Percentiles rank a stretch among this genome's conserved stretches.
These are phyloP conservation scores for Nebria brevicollis DNA, from an alignment of 2,888 invertebrate genomes.

Conservation along the genomic window DNA sequence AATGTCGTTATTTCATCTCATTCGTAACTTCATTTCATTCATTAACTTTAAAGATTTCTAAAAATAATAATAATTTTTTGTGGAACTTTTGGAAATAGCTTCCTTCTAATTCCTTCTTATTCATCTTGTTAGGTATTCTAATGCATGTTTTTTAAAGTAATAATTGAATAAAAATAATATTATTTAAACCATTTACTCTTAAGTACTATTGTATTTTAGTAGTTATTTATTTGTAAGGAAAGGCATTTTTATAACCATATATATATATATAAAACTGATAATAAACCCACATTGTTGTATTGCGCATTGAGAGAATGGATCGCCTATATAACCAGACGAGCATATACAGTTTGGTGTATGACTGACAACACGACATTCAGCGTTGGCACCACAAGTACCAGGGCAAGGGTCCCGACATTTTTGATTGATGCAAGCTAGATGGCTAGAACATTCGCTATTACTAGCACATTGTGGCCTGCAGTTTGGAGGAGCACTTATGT, in stretches of 20 bases:
- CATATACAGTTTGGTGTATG: constrained; percentile 80
- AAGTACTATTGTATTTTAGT: background rate
- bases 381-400: constrained; percentile 66
- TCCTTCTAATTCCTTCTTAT: too few species aligned
- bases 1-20: background rate
- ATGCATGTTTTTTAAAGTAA: too few species aligned
- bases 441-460: constrained; percentile 66
- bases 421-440: constrained; percentile 60
- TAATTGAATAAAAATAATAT: too few species aligned
- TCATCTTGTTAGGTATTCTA: too few species aligned
- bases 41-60: too few species aligned
- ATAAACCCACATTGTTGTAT: constrained; percentile 49
- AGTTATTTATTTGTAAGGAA: constrained; percentile 52
- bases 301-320: constrained; percentile 47
- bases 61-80: too few species aligned
- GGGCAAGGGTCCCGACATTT: constrained; percentile 64
- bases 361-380: constrained; percentile 65
- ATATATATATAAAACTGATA: constrained; percentile 49
- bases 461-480: constrained; percentile 69
- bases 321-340: constrained; percentile 54
- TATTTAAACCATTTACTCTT: too few species aligned
- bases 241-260: constrained; percentile 51
- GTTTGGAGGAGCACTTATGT: constrained; percentile 70
- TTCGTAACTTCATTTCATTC: too few species aligned
- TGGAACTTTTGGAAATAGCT: too few species aligned